Percentiles rank a stretch among this genome's conserved stretches.
These are phyloP conservation scores for Tricholaema leucomelas DNA, from an alignment of 2,113 vertebrate genomes.

Conservation along the genomic window DNA sequence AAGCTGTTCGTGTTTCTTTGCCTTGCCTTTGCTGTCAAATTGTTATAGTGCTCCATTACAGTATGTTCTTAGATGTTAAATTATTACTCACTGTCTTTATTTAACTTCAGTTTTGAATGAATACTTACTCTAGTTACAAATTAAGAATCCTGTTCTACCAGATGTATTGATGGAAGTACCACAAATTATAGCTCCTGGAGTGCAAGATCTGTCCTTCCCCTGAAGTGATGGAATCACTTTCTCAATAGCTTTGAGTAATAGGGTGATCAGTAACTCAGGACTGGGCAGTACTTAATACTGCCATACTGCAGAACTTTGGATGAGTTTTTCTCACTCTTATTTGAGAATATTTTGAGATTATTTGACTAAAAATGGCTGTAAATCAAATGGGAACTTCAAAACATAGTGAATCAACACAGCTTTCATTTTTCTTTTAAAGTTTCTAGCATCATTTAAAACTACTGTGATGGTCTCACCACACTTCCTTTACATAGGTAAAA, in stretches of 20 bases:
- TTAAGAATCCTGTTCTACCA: background rate
- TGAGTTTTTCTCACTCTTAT: background rate
- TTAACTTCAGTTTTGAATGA: slow-evolving; percentile 24
- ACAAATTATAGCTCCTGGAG: background rate
- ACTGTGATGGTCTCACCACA: background rate
- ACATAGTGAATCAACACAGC: background rate
- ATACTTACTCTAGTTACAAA: background rate
- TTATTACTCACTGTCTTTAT: slow-evolving; percentile 4
- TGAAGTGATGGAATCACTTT: background rate
- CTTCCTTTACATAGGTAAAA: background rate
- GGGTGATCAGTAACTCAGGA: background rate
- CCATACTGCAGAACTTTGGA: background rate
- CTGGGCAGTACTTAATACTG: background rate
- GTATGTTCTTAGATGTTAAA: background rate
- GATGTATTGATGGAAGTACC: background rate
- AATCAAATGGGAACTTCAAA: background rate
- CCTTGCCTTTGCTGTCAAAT: slow-evolving; percentile 4
- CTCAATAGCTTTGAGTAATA: background rate
- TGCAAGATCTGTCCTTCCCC: background rate
- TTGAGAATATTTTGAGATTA: background rate
- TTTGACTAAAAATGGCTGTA: background rate
- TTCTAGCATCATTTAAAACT: background rate
- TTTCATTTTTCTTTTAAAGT: background rate
- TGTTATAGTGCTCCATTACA: background rate
- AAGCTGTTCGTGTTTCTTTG: slow-evolving; percentile 11